These are phyloP conservation scores for Dilophus febrilis DNA, from an alignment of 2,888 invertebrate genomes.

Conservation along the genomic window DNA sequence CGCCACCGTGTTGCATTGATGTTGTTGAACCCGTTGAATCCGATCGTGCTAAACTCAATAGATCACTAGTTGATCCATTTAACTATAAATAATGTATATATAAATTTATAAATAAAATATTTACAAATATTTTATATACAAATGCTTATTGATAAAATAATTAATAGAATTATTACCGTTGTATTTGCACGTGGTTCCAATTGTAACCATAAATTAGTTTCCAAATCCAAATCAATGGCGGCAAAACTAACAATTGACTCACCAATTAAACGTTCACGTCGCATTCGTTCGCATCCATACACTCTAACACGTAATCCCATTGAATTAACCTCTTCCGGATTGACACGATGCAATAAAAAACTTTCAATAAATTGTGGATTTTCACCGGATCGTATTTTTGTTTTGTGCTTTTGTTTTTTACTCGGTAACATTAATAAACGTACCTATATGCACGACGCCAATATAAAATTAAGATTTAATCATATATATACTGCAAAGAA, in stretches of 20 bases:
- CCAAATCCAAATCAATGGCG: slow-evolving; percentile 73
- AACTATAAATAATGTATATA: slow-evolving; percentile 22
- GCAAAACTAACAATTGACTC: slow-evolving; percentile 83
- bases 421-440: slow-evolving; percentile 74
- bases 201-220: slow-evolving; percentile 79
- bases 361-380: slow-evolving; percentile 86
- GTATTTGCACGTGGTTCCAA: slow-evolving; percentile 53
- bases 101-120: slow-evolving; percentile 6
- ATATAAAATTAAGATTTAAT: too few species aligned
- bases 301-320: slow-evolving; percentile 80
- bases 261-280: slow-evolving; percentile 78
- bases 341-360: slow-evolving; percentile 77
- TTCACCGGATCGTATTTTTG: slow-evolving; percentile 79
- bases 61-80: slow-evolving; percentile 40
- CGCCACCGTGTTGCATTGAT: slow-evolving; percentile 76
- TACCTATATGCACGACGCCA: too few species aligned
- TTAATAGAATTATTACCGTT: slow-evolving; percentile 27
- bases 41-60: slow-evolving; percentile 68
- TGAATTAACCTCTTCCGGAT: slow-evolving; percentile 87
- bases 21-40: slow-evolving; percentile 90
- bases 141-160: neutral
- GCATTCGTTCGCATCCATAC: slow-evolving; percentile 85
- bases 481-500: too few species aligned
- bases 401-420: slow-evolving; percentile 88
- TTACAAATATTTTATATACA: neutral